Evolutionary conservation across 2,888 invertebrate species (phyloP).

Genomic region (Caenorhabditis imperialis): DNA sequence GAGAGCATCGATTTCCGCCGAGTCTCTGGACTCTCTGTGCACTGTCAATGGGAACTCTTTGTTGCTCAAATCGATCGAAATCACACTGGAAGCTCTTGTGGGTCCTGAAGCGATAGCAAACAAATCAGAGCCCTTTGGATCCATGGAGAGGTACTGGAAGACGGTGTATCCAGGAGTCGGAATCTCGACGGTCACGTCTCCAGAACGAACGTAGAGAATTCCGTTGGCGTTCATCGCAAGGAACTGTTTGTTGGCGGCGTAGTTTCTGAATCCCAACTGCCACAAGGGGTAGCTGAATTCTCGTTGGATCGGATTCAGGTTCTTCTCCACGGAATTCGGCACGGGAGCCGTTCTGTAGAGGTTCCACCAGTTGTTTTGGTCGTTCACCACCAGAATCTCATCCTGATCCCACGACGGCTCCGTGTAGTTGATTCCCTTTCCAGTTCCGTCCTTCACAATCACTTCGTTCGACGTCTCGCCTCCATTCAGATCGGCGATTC

Average conservation of each 20-base stretch:
- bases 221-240: constrained; percentile 49
- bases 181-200: constrained; percentile 15
- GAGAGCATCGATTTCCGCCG: constrained; percentile 56
- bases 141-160: constrained; percentile 52
- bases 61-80: constrained; percentile 70
- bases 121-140: constrained; percentile 65
- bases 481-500: constrained; percentile 73
- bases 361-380: constrained; percentile 79
- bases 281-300: constrained; percentile 68
- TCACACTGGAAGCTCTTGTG: constrained; percentile 73
- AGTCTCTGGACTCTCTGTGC: constrained; percentile 53
- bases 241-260: constrained; percentile 36
- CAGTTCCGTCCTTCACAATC: constrained; percentile 51
- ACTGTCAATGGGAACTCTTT: constrained; percentile 25
- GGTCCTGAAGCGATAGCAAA: constrained; percentile 78
- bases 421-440: constrained; percentile 75
- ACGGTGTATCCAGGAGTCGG: constrained; percentile 60
- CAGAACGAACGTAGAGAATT: constrained; percentile 18
- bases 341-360: constrained; percentile 76
- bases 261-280: constrained; percentile 63
- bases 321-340: constrained; percentile 35
- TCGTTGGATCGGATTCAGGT: constrained; percentile 52
- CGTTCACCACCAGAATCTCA: constrained; percentile 78
- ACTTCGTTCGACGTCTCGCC: constrained; percentile 63
- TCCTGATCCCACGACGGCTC: constrained; percentile 78